These are phyloP conservation scores for Hipposideros larvatus DNA, from an alignment of 2,797 vertebrate species.

Conservation along the genomic window DNA sequence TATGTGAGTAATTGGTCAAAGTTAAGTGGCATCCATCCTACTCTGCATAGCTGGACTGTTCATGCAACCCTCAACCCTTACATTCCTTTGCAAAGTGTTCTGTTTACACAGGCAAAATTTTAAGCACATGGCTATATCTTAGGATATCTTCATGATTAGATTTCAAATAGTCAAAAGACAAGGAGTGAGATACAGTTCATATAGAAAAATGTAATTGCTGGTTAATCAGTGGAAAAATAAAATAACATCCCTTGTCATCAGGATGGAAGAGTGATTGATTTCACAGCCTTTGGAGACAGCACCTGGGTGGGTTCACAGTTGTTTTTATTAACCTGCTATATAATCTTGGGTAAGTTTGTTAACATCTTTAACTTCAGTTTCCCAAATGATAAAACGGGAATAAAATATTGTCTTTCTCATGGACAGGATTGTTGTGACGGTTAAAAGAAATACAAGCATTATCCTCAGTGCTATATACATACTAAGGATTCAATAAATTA, in stretches of 20 bases:
- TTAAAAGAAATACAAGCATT: conserved; percentile 49
- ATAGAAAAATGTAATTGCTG: conserved; percentile 23
- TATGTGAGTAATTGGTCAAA: conserved; percentile 76
- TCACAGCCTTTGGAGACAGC: background rate
- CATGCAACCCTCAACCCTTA: conserved; percentile 79
- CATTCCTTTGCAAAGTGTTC: conserved; percentile 72
- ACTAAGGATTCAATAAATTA: background rate
- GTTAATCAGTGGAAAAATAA: background rate
- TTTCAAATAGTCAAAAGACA: conserved; percentile 57
- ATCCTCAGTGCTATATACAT: background rate
- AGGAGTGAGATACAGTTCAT: background rate
- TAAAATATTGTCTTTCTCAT: background rate
- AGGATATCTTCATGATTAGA: conserved; percentile 61
- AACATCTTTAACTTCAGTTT: background rate
- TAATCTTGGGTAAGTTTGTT: background rate
- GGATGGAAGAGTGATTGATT: background rate
- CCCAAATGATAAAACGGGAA: background rate
- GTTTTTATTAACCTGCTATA: background rate
- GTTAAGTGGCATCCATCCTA: conserved; percentile 72
- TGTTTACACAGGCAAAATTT: conserved; percentile 77
- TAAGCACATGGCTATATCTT: conserved; percentile 45
- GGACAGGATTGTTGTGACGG: background rate
- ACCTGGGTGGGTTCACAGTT: background rate
- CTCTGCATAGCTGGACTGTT: conserved; percentile 78
- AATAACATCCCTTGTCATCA: background rate